phyloP scores from a whole-genome alignment of 2,797 vertebrate genomes.

The Ammospiza maritima region DNA sequence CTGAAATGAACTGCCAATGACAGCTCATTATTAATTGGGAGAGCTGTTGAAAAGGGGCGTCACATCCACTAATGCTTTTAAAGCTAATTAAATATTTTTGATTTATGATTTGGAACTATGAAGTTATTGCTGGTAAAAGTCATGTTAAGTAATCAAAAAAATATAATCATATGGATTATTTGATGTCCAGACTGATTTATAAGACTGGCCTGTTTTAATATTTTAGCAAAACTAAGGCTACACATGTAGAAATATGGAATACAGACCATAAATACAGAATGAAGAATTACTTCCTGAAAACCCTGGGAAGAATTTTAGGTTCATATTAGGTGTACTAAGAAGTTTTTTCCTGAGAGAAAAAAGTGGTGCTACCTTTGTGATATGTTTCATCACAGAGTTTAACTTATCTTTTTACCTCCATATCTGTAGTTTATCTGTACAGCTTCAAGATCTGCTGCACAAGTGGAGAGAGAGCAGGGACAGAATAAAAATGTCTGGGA shows the following conservation, averaged over 20 bases:
- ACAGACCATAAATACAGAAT: neutral
- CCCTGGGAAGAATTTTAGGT: neutral
- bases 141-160: neutral
- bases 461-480: neutral
- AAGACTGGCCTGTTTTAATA: neutral
- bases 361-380: neutral
- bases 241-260: neutral
- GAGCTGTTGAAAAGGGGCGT: neutral
- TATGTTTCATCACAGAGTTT: neutral
- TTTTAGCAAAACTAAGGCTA: neutral
- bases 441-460: neutral
- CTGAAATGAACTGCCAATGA: neutral
- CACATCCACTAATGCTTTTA: neutral
- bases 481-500: constrained; percentile 10
- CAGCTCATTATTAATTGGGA: neutral
- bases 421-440: neutral
- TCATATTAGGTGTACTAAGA: neutral
- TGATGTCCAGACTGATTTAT: constrained; percentile 3
- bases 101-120: neutral
- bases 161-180: neutral
- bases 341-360: neutral
- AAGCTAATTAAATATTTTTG: neutral
- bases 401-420: neutral
- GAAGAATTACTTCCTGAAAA: neutral
- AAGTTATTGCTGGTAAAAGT: neutral